Evolutionary conservation across 2,888 invertebrate genomes (phyloP), one percentile per base, ranked within the genome.

Genomic region (Drosophila macrospina): DNA sequence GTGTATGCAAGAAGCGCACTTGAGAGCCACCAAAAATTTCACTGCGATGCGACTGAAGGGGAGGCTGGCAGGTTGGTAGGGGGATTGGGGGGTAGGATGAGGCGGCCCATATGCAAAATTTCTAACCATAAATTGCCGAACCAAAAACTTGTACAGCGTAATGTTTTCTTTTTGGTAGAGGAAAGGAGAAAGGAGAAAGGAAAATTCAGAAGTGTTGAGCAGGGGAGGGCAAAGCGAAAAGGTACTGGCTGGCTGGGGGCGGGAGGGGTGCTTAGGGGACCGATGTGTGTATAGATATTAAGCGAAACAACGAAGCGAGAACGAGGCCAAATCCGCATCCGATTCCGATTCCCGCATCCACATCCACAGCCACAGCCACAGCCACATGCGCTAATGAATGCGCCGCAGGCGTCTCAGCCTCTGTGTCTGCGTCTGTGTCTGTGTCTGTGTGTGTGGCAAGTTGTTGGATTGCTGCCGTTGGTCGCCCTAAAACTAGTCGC

Each of bases 41-140:
- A 32, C 55, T 60, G 65, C 34, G n/a, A 36, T 36, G 26, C 15
- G 11, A 26, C 4, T 15, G 4, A 10, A 2, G 16, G 2, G 13
- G 10, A 3, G 20, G 20, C 20, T n/a, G 20, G 20, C 20, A 20
- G 20, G 20, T 7, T 15, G 60, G n/a, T n/a, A 66, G 63, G 54
- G 56, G 13, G 10, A 2, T 24, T 11, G 11, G 4, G 20, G 20
- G 20, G 20, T 20, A 20, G 50, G 15, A 13, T 69, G 64, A 69
- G 71, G 32, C 69, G 54, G 45, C 62, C 69, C 83, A 87, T 87
- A 85, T 89, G 88, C 69, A 63, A 85, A 84, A 74, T 87, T 81
- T 69, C 83, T 89, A 83, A 85, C 89, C 86, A 87, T 89, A 83
- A 83, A 89, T 83, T 89, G 68, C 69, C 83, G 79, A 89, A 79